Evolutionary conservation across 2,797 vertebrate species (phyloP).

Genomic region (Arctocebus calabarensis): DNA sequence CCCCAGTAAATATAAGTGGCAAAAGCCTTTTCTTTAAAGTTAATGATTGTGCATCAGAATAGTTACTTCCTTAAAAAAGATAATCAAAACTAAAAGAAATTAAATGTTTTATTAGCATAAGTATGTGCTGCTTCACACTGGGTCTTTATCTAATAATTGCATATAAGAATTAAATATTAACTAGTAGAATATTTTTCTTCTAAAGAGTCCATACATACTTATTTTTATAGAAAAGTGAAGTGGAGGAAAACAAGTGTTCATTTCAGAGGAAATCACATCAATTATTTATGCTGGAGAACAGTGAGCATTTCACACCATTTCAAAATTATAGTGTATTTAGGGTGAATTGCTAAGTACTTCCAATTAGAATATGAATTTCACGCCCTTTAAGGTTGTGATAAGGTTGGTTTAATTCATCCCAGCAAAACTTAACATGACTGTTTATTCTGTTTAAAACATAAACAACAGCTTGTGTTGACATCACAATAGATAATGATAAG

Average conservation of each 20-base stretch:
- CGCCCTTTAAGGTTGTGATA: not conserved
- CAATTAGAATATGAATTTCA: not conserved
- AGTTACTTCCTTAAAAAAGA: not conserved
- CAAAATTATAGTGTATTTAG: not conserved
- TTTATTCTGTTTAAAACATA: not conserved
- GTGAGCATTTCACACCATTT: not conserved
- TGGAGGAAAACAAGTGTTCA: not conserved
- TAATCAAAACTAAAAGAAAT: not conserved
- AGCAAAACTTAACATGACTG: not conserved
- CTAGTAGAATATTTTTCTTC: not conserved
- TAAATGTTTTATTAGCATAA: not conserved
- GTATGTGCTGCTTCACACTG: not conserved
- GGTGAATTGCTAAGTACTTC: not conserved
- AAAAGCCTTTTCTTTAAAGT: not conserved
- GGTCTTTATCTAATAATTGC: not conserved
- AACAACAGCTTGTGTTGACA: not conserved
- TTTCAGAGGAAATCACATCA: not conserved
- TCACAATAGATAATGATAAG: not conserved
- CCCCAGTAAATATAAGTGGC: not conserved
- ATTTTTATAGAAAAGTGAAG: not conserved
- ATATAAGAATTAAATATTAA: not conserved
- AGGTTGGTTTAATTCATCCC: not conserved
- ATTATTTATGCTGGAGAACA: not conserved
- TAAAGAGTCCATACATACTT: not conserved
- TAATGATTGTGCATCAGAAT: not conserved